Evolutionary conservation across 1,140 invertebrate species (phyloP), one percentile per base, ranked within the genome.

Genomic region (Drosophila oshimai): DNA sequence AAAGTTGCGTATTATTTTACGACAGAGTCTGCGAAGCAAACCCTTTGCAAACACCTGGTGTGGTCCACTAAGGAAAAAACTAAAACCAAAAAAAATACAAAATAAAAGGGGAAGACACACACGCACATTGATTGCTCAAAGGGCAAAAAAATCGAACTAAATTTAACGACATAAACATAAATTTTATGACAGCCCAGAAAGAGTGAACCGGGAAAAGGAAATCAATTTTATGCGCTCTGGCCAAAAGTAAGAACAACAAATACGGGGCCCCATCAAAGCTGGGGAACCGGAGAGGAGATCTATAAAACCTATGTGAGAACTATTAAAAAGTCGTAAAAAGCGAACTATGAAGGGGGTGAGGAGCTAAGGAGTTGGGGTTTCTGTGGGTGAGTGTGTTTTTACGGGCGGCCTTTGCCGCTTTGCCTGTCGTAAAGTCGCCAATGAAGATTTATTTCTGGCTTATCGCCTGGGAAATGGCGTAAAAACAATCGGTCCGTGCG

Each of bases 261-360:
- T 46, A 69, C 37, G 65, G 60, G 50, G 80, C 71, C 69, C 58
- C 68, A 69, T 75, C 68, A 74, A 75, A 76, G 72, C 53, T 26
- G 26, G 58, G 60, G 50, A 24, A 28, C 70, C n/a, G n/a, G n/a
- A n/a, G n/a, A n/a, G 50, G 55, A 67, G 74, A 87, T 83, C 83
- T 87, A 87, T 86, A 88, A 86, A 86, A 81, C 81, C 79, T 80
- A 89, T 90, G 89, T 89, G 89, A 89, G 78, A 90, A 90, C 84
- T 90, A 90, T 90, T 90, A 90, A 90, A 90, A 90, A 89, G 77
- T 79, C 80, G 89, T 90, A 90, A 90, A 89, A 55, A 28, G 15
- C 24, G 29, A 61, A 31, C 57, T 70, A 50, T 33, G 34, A 45
- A 49, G 18, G 15, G 33, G 33, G 18, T 9, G 29, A 22, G 7